These are phyloP conservation scores for Sinella curviseta DNA, from an alignment of 1,140 invertebrate species.

Conservation along the genomic window DNA sequence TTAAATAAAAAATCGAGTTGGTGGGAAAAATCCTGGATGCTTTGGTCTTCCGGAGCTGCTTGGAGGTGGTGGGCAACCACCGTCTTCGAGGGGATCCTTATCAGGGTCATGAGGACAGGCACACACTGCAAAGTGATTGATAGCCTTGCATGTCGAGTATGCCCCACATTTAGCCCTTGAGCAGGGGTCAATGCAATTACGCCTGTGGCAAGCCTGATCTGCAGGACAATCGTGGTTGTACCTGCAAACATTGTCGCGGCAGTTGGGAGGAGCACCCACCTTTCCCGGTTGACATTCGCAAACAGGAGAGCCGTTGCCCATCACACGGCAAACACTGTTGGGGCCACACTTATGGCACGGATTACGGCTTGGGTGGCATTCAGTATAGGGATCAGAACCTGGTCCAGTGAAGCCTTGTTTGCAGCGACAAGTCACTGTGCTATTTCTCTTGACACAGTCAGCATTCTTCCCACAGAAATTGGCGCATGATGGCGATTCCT, in stretches of 20 bases:
- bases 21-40: conserved; percentile 17
- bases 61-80: conserved; percentile 50
- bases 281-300: conserved; percentile 78
- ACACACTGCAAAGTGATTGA: conserved; percentile 71
- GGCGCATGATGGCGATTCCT: conserved; percentile 59
- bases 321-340: conserved; percentile 73
- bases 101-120: conserved; percentile 68
- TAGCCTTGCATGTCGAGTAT: conserved; percentile 65
- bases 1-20: conserved; percentile 14
- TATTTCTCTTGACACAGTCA: conserved; percentile 58
- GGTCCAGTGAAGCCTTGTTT: conserved; percentile 48
- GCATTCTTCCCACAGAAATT: conserved; percentile 75
- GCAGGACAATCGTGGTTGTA: conserved; percentile 68
- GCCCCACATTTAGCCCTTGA: conserved; percentile 63
- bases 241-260: conserved; percentile 55
- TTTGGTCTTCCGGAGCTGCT: neutral
- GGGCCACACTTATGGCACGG: conserved; percentile 67
- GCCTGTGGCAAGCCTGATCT: conserved; percentile 68
- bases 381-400: conserved; percentile 50
- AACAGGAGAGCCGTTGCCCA: conserved; percentile 63
- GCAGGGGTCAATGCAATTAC: conserved; percentile 71
- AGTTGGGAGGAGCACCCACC: conserved; percentile 78
- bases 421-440: conserved; percentile 48
- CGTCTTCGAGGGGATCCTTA: conserved; percentile 76
- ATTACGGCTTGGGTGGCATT: conserved; percentile 51